Evolutionary conservation across 2,888 invertebrate genomes (phyloP).

Genomic region (Pterostichus madidus): DNA sequence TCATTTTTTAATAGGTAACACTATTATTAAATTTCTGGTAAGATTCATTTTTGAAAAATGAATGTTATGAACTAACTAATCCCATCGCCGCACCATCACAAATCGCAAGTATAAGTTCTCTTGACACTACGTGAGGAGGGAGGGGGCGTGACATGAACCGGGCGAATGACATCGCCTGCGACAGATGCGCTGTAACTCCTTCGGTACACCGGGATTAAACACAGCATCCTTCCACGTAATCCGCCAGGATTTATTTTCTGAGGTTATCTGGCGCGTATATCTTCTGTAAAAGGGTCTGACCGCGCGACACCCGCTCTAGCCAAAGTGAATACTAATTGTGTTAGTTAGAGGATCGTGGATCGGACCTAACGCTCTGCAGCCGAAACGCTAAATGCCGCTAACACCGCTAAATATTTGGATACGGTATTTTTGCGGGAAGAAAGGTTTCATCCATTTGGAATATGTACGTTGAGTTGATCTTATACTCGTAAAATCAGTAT

Average conservation of each 20-base stretch:
- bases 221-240: slow-evolving; percentile 64
- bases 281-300: slow-evolving; percentile 67
- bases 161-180: slow-evolving; percentile 9
- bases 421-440: background rate
- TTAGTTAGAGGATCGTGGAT: slow-evolving; percentile 51
- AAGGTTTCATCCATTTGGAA: too few species aligned
- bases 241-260: slow-evolving; percentile 66
- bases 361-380: background rate
- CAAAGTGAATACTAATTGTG: slow-evolving; percentile 66
- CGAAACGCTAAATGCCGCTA: slow-evolving; percentile 4
- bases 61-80: background rate
- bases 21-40: too few species aligned
- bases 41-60: background rate
- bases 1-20: too few species aligned
- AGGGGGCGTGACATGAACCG: slow-evolving; percentile 13
- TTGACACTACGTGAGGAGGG: background rate
- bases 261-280: slow-evolving; percentile 66
- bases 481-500: background rate
- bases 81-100: background rate
- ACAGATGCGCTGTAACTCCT: slow-evolving; percentile 62
- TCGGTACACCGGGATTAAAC: slow-evolving; percentile 64
- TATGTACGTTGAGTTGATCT: too few species aligned
- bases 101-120: slow-evolving; percentile 19
- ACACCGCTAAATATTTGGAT: slow-evolving; percentile 13
- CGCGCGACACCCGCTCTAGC: slow-evolving; percentile 59